These are phyloP conservation scores for Phalloptychus januarius DNA, from an alignment of 2,797 vertebrate species.

Conservation along the genomic window DNA sequence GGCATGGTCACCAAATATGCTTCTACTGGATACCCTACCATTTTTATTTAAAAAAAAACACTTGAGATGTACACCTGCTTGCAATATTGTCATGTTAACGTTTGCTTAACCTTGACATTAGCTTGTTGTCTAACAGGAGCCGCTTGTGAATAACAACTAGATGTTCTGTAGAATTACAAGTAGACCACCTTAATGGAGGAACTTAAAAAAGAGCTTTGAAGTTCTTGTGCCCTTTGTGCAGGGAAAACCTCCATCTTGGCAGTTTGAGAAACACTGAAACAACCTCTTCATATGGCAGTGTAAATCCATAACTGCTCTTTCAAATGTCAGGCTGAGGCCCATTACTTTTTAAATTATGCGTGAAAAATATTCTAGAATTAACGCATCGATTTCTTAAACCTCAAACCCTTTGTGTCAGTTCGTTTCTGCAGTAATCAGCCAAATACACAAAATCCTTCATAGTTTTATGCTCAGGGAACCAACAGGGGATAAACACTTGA, in stretches of 20 bases:
- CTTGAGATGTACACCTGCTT: neutral
- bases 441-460: slow-evolving; percentile 33
- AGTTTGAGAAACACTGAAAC: slow-evolving; percentile 5
- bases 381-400: slow-evolving; percentile 38
- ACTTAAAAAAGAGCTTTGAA: slow-evolving; percentile 1
- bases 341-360: slow-evolving; percentile 51
- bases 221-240: neutral
- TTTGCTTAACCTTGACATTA: neutral
- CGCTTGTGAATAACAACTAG: neutral
- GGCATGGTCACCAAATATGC: neutral
- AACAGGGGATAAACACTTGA: slow-evolving; percentile 33
- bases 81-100: neutral
- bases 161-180: neutral
- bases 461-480: slow-evolving; percentile 18
- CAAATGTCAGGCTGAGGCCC: slow-evolving; percentile 29
- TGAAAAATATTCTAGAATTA: slow-evolving; percentile 52
- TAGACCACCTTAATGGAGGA: neutral
- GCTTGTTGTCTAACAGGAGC: neutral
- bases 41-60: neutral
- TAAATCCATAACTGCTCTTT: slow-evolving; percentile 44
- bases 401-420: slow-evolving; percentile 37
- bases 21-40: neutral
- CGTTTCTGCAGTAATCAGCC: slow-evolving; percentile 37
- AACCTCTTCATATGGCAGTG: slow-evolving; percentile 41
- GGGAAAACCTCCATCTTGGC: too few species aligned